A percentile compares a stretch with the other conserved stretches of the same genome.
Evolutionary conservation across 2,888 invertebrate species (phyloP).

Genomic region (Caenorhabditis wallacei): DNA sequence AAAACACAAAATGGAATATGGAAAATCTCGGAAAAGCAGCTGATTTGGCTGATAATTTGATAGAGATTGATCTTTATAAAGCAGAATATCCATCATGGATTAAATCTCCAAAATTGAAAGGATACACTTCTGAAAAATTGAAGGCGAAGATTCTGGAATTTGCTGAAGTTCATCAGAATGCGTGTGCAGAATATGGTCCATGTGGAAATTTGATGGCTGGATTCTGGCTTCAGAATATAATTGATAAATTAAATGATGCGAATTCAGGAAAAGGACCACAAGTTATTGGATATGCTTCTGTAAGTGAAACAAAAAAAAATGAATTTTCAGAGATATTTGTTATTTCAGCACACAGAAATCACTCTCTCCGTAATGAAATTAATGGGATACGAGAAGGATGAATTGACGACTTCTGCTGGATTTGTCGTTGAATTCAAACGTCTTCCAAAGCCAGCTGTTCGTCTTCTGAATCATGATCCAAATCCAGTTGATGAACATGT

Average conservation of each 20-base stretch:
- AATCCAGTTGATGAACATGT: conserved; percentile 76
- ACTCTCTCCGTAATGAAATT: conserved; percentile 73
- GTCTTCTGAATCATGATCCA: conserved; percentile 75
- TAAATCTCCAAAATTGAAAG: conserved; percentile 63
- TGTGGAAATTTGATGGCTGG: conserved; percentile 78
- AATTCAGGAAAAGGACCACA: conserved; percentile 62
- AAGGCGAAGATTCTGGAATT: conserved; percentile 63
- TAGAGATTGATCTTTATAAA: conserved; percentile 71
- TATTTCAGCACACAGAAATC: conserved; percentile 76
- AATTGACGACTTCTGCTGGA: conserved; percentile 75
- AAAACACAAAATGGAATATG: conserved; percentile 74
- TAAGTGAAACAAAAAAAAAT: conserved; percentile 10
- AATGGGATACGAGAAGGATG: conserved; percentile 69
- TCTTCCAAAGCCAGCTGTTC: conserved; percentile 61
- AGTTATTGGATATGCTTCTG: conserved; percentile 74
- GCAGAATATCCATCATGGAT: conserved; percentile 74
- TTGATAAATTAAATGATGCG: conserved; percentile 58
- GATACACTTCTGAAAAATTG: conserved; percentile 63
- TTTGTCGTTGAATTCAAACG: conserved; percentile 72
- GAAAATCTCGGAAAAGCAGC: conserved; percentile 71
- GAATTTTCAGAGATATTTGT: not conserved
- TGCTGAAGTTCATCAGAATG: conserved; percentile 74
- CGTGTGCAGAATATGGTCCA: conserved; percentile 72
- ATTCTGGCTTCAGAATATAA: conserved; percentile 70
- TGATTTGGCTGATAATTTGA: conserved; percentile 77